Base-by-base conservation (phyloP, 2,888 invertebrate species). In the Exephanes ischioxanthus region DNA sequence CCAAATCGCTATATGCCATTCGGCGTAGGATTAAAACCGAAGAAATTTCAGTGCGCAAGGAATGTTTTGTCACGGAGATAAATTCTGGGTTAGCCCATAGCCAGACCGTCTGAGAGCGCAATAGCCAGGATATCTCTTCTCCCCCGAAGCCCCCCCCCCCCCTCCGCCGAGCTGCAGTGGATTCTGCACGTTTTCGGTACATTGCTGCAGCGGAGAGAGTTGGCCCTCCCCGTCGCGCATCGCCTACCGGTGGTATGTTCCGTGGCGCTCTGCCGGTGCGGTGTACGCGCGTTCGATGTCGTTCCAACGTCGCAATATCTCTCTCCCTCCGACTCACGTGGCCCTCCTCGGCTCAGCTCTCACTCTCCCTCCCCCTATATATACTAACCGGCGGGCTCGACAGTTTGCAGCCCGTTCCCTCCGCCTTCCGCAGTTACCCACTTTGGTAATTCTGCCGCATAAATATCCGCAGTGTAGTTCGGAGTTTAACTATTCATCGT, bases 381-480 rank as follows among this genome's bases (percentile, higher is more conserved):
- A 11, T 41, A 26, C 53, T 70, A 83, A 72, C 79, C 76, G 80
- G 71, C 72, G 80, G 66, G 80, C 83, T 83, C 85, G 85, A 83
- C 79, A 77, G 85, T 82, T 83, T 72, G 80, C 83, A 72, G 79
- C 58, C 79, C 83, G 58, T 82, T 76, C 80, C 70, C 79, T 78
- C 58, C 75, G 80, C 81, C 84, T 88, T 86, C 82, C 87, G 86
- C 88, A 82, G 84, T 86, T 82, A 85, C 85, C 83, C 82, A 87
- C 84, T 85, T 83, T 80, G 87, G 86, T 87, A 87, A 87, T 88
- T 87, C 80, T 86, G 82, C 83, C 79, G 87, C 86, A 88, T 86
- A 79, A 84, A 84, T 87, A 86, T 83, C 87, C 86, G 86, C 87
- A 89, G 87, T 87, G 84, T 87, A 87, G 84, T 81, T 86, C 76